Percentiles rank a stretch among this genome's conserved stretches.
Evolutionary conservation across 1,140 invertebrate species (phyloP).

Genomic region (Ladona fulva): DNA sequence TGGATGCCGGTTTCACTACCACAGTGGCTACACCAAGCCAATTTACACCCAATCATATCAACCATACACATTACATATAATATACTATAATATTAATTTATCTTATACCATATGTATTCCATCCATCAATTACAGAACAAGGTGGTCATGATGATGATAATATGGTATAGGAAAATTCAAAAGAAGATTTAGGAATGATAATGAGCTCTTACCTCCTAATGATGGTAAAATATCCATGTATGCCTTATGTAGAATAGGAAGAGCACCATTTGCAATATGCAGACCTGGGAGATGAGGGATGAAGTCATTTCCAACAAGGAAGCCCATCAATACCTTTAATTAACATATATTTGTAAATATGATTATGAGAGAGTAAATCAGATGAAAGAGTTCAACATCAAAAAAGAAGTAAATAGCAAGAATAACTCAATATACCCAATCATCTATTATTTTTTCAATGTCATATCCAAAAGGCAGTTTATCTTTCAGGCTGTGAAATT

Average conservation of each 20-base stretch:
- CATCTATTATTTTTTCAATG: conserved; percentile 43
- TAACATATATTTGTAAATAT: conserved; percentile 19
- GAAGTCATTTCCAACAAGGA: conserved; percentile 95
- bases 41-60: too few species aligned
- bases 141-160: too few species aligned
- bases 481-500: conserved; percentile 70
- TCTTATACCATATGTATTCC: too few species aligned
- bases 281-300: conserved; percentile 89
- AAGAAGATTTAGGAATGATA: too few species aligned
- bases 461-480: conserved; percentile 63
- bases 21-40: too few species aligned
- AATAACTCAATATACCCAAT: conserved; percentile 25
- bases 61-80: too few species aligned
- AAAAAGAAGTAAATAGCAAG: background rate
- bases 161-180: too few species aligned
- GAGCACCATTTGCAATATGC: conserved; percentile 82
- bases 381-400: too few species aligned
- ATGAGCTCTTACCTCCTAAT: conserved; percentile 55
- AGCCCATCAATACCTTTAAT: conserved; percentile 77
- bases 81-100: too few species aligned
- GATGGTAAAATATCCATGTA: conserved; percentile 81
- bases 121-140: too few species aligned
- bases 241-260: conserved; percentile 75
- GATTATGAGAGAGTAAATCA: conserved; percentile 8
- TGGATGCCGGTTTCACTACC: too few species aligned